phyloP scores from a whole-genome alignment of 1,140 invertebrate species.

The Telenomus remus region DNA sequence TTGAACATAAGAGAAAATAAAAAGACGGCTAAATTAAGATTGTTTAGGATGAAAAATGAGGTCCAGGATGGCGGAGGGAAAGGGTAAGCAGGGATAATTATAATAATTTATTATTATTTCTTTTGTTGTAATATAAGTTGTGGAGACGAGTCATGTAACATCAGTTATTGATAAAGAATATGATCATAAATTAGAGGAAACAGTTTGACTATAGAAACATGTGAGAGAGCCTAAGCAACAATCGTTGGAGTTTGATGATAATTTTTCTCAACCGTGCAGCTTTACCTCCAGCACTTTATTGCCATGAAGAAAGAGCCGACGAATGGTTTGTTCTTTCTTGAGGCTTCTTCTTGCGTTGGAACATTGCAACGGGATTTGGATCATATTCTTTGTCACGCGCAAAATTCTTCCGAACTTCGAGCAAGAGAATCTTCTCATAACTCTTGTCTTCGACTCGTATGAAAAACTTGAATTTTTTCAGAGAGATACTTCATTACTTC shows the following conservation, averaged over 20 bases:
- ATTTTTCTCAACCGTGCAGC: conserved; percentile 62
- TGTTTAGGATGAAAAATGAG: conserved; percentile 34
- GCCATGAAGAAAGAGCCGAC: conserved; percentile 62
- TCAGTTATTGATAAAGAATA: conserved; percentile 74
- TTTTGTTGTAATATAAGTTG: too few species aligned
- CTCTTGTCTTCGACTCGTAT: conserved; percentile 71
- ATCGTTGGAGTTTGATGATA: conserved; percentile 63
- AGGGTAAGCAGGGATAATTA: conserved; percentile 34
- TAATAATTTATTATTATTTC: neutral
- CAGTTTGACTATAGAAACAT: conserved; percentile 51
- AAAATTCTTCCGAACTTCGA: conserved; percentile 72
- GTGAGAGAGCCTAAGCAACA: conserved; percentile 63
- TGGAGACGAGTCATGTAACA: conserved; percentile 32
- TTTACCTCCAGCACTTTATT: conserved; percentile 63
- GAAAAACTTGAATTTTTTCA: conserved; percentile 74
- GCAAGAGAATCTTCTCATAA: conserved; percentile 71
- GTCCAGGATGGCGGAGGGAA: conserved; percentile 71
- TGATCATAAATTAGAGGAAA: conserved; percentile 69
- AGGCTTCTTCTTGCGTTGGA: conserved; percentile 70
- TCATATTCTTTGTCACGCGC: conserved; percentile 76
- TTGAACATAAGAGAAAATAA: conserved; percentile 10
- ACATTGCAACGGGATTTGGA: conserved; percentile 69
- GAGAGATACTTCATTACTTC: conserved; percentile 75
- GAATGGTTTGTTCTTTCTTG: conserved; percentile 68
- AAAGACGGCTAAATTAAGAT: conserved; percentile 3